A percentile compares a stretch with the other conserved stretches of the same genome.
Evolutionary conservation across 2,888 invertebrate genomes (phyloP).

Genomic region (Megamerina dolium): DNA sequence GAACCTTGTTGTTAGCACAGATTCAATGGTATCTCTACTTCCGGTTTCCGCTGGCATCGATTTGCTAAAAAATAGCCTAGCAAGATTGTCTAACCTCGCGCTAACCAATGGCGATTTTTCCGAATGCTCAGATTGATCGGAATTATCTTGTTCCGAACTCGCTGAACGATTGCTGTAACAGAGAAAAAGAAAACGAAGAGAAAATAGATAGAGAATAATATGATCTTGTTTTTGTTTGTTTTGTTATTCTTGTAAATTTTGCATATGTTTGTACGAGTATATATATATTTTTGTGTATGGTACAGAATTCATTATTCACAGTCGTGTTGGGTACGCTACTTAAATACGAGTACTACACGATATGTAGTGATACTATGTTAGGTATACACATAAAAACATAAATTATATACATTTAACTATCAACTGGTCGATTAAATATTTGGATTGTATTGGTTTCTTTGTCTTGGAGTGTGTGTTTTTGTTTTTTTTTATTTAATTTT

Average conservation of each 20-base stretch:
- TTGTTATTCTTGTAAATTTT: no score
- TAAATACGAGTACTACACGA: no score
- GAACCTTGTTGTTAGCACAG: slow-evolving; percentile 50
- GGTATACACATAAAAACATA: neutral
- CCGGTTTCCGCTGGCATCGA: slow-evolving; percentile 49
- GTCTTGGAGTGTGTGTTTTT: slow-evolving; percentile 3
- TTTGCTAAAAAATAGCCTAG: slow-evolving; percentile 67
- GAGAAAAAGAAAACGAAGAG: slow-evolving; percentile 14
- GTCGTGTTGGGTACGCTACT: no score
- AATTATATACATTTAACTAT: no score
- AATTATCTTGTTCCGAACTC: slow-evolving; percentile 57
- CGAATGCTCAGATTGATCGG: slow-evolving; percentile 49
- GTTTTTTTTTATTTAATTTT: slow-evolving; percentile 7
- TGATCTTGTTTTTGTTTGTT: slow-evolving; percentile 13
- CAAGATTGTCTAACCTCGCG: slow-evolving; percentile 69
- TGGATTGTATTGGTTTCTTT: no score
- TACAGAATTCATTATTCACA: no score
- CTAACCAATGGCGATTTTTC: slow-evolving; percentile 64
- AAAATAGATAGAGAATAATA: slow-evolving; percentile 18
- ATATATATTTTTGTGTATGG: neutral
- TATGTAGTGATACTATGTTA: no score
- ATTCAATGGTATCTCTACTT: slow-evolving; percentile 50
- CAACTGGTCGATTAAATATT: no score
- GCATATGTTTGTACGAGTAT: neutral
- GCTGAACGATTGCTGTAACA: slow-evolving; percentile 53